These are phyloP conservation scores for Axea sp. DNA, from an alignment of 2,888 invertebrate species.

Conservation along the genomic window DNA sequence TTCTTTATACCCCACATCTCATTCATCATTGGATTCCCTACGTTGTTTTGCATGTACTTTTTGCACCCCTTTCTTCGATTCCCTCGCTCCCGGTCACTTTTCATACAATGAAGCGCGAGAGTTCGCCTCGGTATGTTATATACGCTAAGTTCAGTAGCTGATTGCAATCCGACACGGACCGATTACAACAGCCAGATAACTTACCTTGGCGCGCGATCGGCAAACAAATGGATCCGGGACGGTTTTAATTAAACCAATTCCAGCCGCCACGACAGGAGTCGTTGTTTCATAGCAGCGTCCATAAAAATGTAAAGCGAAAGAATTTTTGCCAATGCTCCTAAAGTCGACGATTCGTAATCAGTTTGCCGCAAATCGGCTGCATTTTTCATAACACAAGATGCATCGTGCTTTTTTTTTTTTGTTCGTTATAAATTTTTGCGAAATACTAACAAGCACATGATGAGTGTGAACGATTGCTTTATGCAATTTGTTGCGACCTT, in stretches of 20 bases:
- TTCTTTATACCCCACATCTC: background rate
- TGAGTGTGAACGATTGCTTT: constrained; percentile 17
- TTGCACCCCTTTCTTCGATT: constrained; percentile 13
- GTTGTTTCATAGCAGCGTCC: background rate
- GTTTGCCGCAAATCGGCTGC: background rate
- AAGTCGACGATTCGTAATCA: background rate
- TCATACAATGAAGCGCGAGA: constrained; percentile 40
- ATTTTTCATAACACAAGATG: background rate
- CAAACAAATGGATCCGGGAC: constrained; percentile 72
- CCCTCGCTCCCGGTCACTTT: background rate
- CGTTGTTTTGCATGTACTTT: constrained; percentile 1
- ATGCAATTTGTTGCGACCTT: constrained; percentile 35
- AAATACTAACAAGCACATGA: constrained; percentile 17
- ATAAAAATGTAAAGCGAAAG: constrained; percentile 12
- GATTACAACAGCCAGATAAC: constrained; percentile 72
- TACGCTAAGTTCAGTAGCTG: constrained; percentile 74
- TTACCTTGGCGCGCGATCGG: constrained; percentile 68
- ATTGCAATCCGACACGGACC: constrained; percentile 73
- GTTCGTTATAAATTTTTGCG: constrained; percentile 4
- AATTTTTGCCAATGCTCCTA: constrained; percentile 5
- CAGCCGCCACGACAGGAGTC: constrained; percentile 19
- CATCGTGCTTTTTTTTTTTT: background rate
- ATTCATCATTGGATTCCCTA: background rate
- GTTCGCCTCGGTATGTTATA: constrained; percentile 32
- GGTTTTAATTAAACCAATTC: constrained; percentile 68